These are phyloP conservation scores for Drusus annulatus DNA, from an alignment of 1,140 invertebrate species.

Conservation along the genomic window DNA sequence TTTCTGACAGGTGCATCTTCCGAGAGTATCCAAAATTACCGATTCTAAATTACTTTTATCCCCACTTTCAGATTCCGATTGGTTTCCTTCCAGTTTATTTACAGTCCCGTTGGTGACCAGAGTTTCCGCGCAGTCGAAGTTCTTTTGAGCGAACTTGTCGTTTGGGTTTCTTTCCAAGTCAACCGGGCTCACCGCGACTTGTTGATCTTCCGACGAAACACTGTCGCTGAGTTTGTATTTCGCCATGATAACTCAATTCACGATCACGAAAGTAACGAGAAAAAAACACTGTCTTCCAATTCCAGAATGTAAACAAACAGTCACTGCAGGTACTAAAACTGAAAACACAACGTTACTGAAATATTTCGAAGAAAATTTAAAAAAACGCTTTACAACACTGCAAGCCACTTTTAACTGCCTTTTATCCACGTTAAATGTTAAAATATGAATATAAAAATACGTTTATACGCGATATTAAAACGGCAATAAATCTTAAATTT, in stretches of 20 bases:
- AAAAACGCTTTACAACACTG: too few relatives aligned
- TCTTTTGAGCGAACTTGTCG: constrained; percentile 47
- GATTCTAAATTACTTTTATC: not conserved
- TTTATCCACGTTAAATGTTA: too few relatives aligned
- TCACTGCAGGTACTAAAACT: too few relatives aligned
- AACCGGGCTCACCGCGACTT: constrained; percentile 19
- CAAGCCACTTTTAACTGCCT: too few relatives aligned
- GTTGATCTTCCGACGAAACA: not conserved
- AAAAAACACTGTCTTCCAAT: too few relatives aligned
- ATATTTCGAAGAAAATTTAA: too few relatives aligned
- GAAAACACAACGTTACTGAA: too few relatives aligned
- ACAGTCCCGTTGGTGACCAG: not conserved
- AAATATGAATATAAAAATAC: too few relatives aligned
- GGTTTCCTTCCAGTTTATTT: not conserved
- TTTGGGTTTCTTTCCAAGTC: not conserved
- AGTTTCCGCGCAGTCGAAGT: constrained; percentile 41
- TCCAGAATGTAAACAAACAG: too few relatives aligned
- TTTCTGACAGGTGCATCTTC: constrained; percentile 22
- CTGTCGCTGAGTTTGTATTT: constrained; percentile 50
- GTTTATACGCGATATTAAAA: too few relatives aligned
- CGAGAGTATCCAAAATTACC: not conserved
- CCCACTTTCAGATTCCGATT: not conserved
- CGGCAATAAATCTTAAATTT: too few relatives aligned
- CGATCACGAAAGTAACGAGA: too few relatives aligned
- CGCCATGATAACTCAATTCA: constrained; percentile 29